Base-by-base conservation (phyloP, 2,888 invertebrate species). In the Lapara coniferarum region DNA sequence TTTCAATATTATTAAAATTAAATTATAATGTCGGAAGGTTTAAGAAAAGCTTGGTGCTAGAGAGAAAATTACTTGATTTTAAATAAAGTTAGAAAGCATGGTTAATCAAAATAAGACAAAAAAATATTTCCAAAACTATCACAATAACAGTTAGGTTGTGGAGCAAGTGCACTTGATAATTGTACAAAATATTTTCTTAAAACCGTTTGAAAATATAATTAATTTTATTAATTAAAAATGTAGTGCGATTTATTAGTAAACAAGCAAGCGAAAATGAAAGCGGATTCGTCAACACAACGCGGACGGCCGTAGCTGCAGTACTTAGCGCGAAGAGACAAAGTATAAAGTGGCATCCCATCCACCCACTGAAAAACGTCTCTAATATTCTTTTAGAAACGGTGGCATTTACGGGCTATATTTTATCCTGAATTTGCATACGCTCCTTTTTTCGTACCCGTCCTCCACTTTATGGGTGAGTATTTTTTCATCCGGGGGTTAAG, bases 341-440 rank as follows among this genome's bases (percentile, higher is more conserved):
- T 92, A 93, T 91, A 92, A 92, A 92, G 92, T 91, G 88, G 84
- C 87, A 84, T 88, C 91, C 94, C 87, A 86, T 79, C 93, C 91
- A 90, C 94, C 94, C 94, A 92, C 94, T 93, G 94, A 93, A 94
- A 94, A 94, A 94, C 93, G 94, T 92, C 93, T 94, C 94, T 94
- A 94, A 94, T 94, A 94, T 94, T 94, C 94, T 94, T 94, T 94
- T 94, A 93, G 94, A 94, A 94, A 94, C 94, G 93, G 93, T 93
- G 94, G 94, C 94, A 94, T 94, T 94, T 94, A 94, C 94, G 94
- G 94, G 94, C 94, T 94, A 94, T 94, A 94, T 94, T 94, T 94
- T 94, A 94, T 94, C 94, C 94, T 88, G 94, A 94, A 94, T 94
- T 94, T 94, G 94, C 94, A 94, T 94, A 94, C 94, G 93, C 94